Percentiles rank a stretch among this genome's conserved stretches.
Evolutionary conservation across 1,140 invertebrate species (phyloP).

Genomic region (Pissodes strobi): DNA sequence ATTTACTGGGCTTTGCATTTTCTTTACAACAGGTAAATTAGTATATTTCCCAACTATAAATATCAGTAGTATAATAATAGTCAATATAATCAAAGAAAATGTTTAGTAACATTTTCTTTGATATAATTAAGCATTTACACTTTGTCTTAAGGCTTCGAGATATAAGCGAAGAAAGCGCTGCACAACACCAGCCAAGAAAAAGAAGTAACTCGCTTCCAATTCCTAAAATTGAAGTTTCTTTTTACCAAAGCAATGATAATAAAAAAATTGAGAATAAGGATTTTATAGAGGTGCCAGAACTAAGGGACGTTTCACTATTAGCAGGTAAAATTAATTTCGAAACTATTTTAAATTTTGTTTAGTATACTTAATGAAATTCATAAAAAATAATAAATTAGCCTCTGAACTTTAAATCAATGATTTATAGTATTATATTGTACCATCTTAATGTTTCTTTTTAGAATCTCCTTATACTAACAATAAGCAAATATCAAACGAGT

Average conservation of each 20-base stretch:
- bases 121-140: no score
- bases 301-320: constrained; percentile 64
- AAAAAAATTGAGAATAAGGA: constrained; percentile 72
- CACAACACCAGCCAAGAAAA: constrained; percentile 72
- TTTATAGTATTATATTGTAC: no score
- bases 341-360: constrained; percentile 41
- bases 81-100: no score
- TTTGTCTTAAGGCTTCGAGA: constrained; percentile 72
- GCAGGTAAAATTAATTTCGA: constrained; percentile 53
- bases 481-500: constrained; percentile 60
- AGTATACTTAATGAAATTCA: no score
- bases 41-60: no score
- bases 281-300: constrained; percentile 75
- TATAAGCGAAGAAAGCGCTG: constrained; percentile 77
- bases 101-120: no score
- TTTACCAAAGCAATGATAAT: constrained; percentile 76
- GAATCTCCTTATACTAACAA: constrained; percentile 55
- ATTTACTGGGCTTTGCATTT: constrained; percentile 97
- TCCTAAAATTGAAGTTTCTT: constrained; percentile 87
- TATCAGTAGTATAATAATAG: no score
- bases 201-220: constrained; percentile 92
- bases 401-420: no score
- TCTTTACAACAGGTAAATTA: constrained; percentile 77
- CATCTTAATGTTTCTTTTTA: constrained; percentile 51
- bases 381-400: no score